A percentile compares a stretch with the other conserved stretches of the same genome.
These are phyloP conservation scores for Tokudaia tokunoshimensis DNA, from an alignment of 2,797 vertebrate species.

Conservation along the genomic window DNA sequence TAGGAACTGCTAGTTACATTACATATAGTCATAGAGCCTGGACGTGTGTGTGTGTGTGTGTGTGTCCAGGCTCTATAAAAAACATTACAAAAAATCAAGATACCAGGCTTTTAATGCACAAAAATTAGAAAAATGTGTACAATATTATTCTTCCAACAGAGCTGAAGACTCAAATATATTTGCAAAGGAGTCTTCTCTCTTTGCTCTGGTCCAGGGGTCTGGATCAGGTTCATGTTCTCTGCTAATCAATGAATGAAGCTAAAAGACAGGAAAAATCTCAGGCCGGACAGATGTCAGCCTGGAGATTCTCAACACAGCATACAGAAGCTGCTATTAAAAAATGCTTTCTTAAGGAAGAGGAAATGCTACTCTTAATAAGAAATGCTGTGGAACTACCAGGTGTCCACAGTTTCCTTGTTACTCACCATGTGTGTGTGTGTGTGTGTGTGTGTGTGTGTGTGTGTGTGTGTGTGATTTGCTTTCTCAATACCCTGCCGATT, in stretches of 20 bases:
- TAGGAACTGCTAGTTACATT: background rate
- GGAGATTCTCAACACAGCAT: background rate
- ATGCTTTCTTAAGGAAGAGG: background rate
- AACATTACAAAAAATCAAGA: slow-evolving; percentile 2
- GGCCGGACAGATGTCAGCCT: background rate
- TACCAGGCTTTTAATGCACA: background rate
- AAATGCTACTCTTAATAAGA: background rate
- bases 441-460: rapidly evolving
- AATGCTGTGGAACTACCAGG: background rate
- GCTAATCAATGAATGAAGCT: background rate
- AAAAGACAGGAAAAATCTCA: background rate
- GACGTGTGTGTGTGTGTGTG: too few relatives aligned
- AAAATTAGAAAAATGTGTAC: slow-evolving; percentile 1
- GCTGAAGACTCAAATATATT: slow-evolving; percentile 26
- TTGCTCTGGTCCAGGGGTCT: too few relatives aligned
- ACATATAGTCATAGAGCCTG: background rate
- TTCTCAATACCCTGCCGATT: background rate
- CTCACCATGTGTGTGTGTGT: background rate
- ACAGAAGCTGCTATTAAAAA: background rate
- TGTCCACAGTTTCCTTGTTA: background rate
- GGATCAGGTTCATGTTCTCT: background rate
- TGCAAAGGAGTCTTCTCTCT: background rate
- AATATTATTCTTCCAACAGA: background rate
- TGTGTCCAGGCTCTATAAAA: background rate
- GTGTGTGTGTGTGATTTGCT: background rate